These are phyloP conservation scores for Hyles lineata DNA, from an alignment of 2,888 invertebrate genomes.

Conservation along the genomic window DNA sequence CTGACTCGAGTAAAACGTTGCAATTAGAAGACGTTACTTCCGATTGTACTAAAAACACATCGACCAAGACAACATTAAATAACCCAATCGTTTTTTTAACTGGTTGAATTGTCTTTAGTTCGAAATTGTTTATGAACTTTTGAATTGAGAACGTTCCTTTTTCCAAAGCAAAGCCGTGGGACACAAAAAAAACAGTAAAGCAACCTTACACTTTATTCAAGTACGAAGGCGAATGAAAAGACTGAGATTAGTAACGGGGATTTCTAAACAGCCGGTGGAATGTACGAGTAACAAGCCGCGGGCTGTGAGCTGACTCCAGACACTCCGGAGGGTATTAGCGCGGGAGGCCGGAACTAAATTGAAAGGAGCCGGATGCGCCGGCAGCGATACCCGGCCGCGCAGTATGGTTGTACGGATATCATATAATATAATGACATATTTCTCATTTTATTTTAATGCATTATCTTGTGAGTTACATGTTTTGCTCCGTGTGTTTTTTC, in stretches of 20 bases:
- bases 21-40: too few species aligned
- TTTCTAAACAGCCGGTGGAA: not conserved
- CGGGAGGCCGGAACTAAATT: slow-evolving; percentile 45
- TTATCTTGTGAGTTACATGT: not conserved
- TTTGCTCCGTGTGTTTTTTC: too few species aligned
- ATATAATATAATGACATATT: not conserved
- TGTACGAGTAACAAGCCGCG: not conserved
- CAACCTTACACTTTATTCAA: not conserved
- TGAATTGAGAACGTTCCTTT: not conserved
- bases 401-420: not conserved
- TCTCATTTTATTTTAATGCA: not conserved
- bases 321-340: slow-evolving; percentile 21
- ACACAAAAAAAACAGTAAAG: not conserved
- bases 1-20: too few species aligned
- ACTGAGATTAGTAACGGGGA: slow-evolving; percentile 5
- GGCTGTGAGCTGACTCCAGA: slow-evolving; percentile 26
- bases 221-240: not conserved
- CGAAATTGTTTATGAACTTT: too few species aligned
- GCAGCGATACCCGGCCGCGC: slow-evolving; percentile 39
- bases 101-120: too few species aligned
- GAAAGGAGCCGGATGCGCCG: slow-evolving; percentile 44
- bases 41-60: too few species aligned
- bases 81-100: too few species aligned
- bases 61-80: too few species aligned
- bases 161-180: not conserved